Conservation (phyloP, 2,113 vertebrate species). For the Pleuronectes platessa region DNA sequence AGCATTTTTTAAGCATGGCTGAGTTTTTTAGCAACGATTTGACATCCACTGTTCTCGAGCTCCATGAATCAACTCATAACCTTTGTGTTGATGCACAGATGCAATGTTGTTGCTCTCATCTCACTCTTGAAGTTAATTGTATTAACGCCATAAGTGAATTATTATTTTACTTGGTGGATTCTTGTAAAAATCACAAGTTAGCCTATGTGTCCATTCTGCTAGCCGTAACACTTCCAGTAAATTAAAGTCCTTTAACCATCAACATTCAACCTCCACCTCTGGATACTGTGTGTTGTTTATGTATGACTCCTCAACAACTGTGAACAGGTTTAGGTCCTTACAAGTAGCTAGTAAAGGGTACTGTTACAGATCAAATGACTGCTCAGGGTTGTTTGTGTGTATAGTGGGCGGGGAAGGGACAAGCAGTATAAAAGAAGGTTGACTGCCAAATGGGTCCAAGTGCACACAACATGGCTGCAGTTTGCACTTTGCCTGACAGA, state of each 20-base stretch:
- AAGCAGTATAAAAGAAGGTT: slow-evolving; percentile 57
- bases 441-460: slow-evolving; percentile 8
- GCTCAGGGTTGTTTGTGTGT: slow-evolving; percentile 11
- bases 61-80: not conserved
- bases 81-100: not conserved
- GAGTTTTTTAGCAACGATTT: no score
- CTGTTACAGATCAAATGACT: slow-evolving; percentile 79
- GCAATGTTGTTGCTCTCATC: not conserved
- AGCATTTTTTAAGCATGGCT: no score
- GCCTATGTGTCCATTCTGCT: no score
- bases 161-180: not conserved
- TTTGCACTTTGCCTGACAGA: not conserved
- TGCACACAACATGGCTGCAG: slow-evolving; percentile 14
- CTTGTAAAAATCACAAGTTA: not conserved
- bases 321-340: slow-evolving; percentile 46
- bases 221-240: no score
- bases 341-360: slow-evolving; percentile 47
- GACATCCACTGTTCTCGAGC: no score
- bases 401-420: slow-evolving; percentile 37
- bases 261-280: no score
- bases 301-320: slow-evolving; percentile 4
- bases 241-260: no score
- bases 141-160: not conserved
- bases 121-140: not conserved
- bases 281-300: not conserved